Percentiles rank a stretch among this genome's conserved stretches.
These are phyloP conservation scores for Coenonympha glycerion DNA, from an alignment of 2,888 invertebrate species.

Conservation along the genomic window DNA sequence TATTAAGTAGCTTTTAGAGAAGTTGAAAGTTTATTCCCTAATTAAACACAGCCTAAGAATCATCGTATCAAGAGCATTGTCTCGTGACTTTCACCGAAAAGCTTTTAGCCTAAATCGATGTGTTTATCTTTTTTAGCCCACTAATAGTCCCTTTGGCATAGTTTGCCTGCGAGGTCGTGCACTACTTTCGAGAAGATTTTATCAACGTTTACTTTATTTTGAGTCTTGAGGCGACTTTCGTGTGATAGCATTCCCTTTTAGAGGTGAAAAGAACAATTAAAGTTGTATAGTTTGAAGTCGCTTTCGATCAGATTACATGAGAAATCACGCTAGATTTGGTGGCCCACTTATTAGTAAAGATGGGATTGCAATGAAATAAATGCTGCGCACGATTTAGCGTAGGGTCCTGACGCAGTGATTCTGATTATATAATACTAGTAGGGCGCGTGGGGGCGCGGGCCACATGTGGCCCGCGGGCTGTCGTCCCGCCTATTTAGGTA, in stretches of 20 bases:
- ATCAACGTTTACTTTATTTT: slow-evolving; percentile 2
- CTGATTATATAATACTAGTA: no score
- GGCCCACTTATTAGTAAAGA: not conserved
- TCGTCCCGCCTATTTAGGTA: no score
- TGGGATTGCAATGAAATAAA: no score
- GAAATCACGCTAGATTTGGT: not conserved
- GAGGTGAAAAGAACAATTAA: not conserved
- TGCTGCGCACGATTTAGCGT: not conserved
- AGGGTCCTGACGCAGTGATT: no score
- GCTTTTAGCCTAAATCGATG: slow-evolving; percentile 9
- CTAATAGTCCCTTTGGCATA: slow-evolving; percentile 8
- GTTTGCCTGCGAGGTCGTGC: slow-evolving; percentile 3
- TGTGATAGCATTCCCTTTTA: slow-evolving; percentile 1
- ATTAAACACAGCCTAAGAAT: no score
- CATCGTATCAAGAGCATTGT: not conserved
- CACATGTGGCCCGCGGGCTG: no score
- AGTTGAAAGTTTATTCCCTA: no score
- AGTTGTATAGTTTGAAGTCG: not conserved
- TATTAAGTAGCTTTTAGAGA: no score
- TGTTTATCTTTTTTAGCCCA: slow-evolving; percentile 7
- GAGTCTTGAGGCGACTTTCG: slow-evolving; percentile 4
- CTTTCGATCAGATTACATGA: not conserved
- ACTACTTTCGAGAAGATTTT: slow-evolving; percentile 5
- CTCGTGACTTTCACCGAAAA: slow-evolving; percentile 4
- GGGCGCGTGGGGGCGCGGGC: no score